These are phyloP conservation scores for Castor canadensis DNA, from an alignment of 2,113 vertebrate genomes.

Conservation along the genomic window DNA sequence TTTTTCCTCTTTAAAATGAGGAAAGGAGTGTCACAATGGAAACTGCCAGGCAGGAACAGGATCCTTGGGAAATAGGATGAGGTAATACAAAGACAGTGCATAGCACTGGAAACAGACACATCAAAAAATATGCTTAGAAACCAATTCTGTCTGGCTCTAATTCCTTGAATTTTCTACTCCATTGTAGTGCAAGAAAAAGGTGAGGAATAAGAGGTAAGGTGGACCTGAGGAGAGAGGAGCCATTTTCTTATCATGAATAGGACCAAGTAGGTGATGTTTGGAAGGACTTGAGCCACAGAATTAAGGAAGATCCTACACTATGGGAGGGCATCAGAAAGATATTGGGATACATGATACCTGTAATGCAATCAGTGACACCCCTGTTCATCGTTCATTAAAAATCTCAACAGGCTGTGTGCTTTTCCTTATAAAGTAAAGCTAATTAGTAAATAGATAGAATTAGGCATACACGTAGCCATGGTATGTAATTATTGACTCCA, in stretches of 20 bases:
- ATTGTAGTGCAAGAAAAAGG: not conserved
- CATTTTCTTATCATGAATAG: not conserved
- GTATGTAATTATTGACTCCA: not conserved
- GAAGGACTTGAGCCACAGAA: not conserved
- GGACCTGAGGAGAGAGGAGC: not conserved
- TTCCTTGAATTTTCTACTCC: not conserved
- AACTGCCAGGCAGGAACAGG: not conserved
- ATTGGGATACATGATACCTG: not conserved
- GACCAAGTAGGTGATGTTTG: not conserved
- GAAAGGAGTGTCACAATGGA: not conserved
- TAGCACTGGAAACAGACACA: not conserved
- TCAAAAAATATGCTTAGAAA: not conserved
- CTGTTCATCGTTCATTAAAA: not conserved
- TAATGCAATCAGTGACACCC: not conserved
- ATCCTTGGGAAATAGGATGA: not conserved
- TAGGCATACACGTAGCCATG: not conserved
- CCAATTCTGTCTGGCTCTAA: not conserved
- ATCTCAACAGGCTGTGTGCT: not conserved
- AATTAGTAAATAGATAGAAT: not conserved
- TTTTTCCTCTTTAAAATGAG: not conserved
- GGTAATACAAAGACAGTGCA: not conserved
- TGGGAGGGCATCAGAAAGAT: fast-evolving
- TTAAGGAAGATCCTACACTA: too few species aligned
- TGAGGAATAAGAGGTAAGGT: not conserved
- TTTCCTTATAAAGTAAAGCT: not conserved